Evolutionary conservation across 2,797 vertebrate species (phyloP), one percentile per base, ranked within the genome.

Genomic region (Mus caroli): DNA sequence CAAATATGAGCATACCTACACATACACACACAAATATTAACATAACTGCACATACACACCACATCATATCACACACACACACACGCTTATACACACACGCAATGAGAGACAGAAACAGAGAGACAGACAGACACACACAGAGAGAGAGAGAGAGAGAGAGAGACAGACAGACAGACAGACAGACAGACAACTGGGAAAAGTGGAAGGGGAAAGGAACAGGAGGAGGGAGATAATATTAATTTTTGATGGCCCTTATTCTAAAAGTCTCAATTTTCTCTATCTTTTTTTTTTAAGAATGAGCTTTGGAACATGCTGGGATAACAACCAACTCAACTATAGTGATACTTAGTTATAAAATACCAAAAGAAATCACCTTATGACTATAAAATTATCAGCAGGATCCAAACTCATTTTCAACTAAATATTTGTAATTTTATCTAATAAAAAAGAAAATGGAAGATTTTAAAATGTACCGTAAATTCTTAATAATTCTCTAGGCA

Each of bases 381-480:
- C n/a, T 28, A 60, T 60, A 43, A 83, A 83, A 60, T 60, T 83
- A 60, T 60, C 20, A 40, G 34, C 34, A n/a, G 34, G 19, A 22
- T 79, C 4, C 20, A 54, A 79, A 56, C 77, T 22, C 24, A 83
- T 40, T 60, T 82, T 60, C 80, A 60, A 28, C 14, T 60, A 43
- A 60, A 60, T 83, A 43, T 83, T 28, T 60, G n/a, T 40, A 83
- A 60, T 83, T n/a, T 28, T 10, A 17, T 60, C 13, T 28, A 28
- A 60, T 28, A 28, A 80, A 56, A 22, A 78, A 80, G 24, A 31
- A 73, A 64, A 90, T 50, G 11, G 14, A 60, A 13, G 69, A 76
- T 79, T 94, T 84, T 85, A 76, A 92, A 78, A 50, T 62, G 50
- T 60, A 62, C 28, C 60, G 50, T n/a, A 88, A 84, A 69, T 83